Base-by-base conservation (phyloP, 2,888 invertebrate genomes). In the Dynastes maya region DNA sequence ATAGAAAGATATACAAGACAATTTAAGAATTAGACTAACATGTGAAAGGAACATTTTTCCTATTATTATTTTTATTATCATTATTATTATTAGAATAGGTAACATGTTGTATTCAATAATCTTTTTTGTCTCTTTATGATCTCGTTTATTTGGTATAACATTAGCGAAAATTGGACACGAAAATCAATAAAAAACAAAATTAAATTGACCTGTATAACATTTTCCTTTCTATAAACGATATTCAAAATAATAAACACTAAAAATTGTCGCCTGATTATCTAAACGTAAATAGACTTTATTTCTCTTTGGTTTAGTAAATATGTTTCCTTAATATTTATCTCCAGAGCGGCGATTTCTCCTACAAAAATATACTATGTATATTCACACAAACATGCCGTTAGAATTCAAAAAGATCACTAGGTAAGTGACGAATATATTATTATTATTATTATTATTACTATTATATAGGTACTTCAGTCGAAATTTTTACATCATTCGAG, bases 381-480 rank as follows among this genome's bases (percentile, higher is more conserved):
- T 61, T 22, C 45, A 86, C 86, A 88, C 86, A 86, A 86, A 86
- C 86, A 86, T 86, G 86, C 85, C 83, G 82, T 83, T 49, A 68
- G 82, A 80, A 71, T 32, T 16, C 13, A 79, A 71, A 70, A 61
- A 77, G 65, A 71, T 76, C 68, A 71, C 79, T 79, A 76, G 76
- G 22, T 40, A 32, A 65, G 76, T 71, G 64, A 63, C 71, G 40
- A 27, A 53, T 78, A 81, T 55, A 80, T 79, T 80, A 45, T 45
- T 9, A 9, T 45, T 45, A 9, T 45, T 45, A 45, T 45, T 45
- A 45, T 45, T 45, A 45, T 45, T 45, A 45, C 8, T 45, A 45
- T 45, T 45, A 45, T 45, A 80, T 80, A 82, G 82, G 81, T 79
- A 82, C 82, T 45, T 45, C 45, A 45, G 45, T 45, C 45, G 45